A percentile compares a stretch with the other conserved stretches of the same genome.
Conservation (phyloP, 53 echinoderm and acorn worm species). For the Glandiceps talaboti region DNA sequence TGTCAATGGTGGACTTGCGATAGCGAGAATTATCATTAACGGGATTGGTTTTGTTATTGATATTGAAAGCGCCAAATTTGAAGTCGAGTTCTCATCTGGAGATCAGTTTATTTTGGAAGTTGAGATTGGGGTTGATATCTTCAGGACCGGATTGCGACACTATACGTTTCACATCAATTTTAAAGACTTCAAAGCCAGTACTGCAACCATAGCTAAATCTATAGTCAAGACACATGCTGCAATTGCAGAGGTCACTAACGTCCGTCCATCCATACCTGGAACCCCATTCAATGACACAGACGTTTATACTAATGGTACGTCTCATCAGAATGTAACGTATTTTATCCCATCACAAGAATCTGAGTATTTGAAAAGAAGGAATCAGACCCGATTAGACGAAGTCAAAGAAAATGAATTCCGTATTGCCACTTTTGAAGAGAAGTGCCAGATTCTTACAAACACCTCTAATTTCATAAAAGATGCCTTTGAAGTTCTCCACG, state of each 20-base stretch:
- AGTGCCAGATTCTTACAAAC: neutral
- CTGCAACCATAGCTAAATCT: neutral
- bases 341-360: neutral
- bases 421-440: neutral
- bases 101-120: neutral
- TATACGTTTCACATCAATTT: neutral
- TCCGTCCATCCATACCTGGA: neutral
- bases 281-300: neutral
- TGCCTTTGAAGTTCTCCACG: neutral
- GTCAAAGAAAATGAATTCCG: neutral
- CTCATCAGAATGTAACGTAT: neutral
- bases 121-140: neutral
- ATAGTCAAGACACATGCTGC: neutral
- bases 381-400: neutral
- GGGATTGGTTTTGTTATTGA: neutral
- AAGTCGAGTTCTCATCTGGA: neutral
- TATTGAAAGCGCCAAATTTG: neutral
- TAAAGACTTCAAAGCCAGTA: neutral
- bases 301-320: neutral
- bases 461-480: neutral
- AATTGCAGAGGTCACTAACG: neutral
- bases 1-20: neutral
- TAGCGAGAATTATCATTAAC: neutral
- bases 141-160: neutral
- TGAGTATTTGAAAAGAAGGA: neutral